Evolutionary conservation across 2,113 vertebrate genomes (phyloP).

Genomic region (Perca fluviatilis): DNA sequence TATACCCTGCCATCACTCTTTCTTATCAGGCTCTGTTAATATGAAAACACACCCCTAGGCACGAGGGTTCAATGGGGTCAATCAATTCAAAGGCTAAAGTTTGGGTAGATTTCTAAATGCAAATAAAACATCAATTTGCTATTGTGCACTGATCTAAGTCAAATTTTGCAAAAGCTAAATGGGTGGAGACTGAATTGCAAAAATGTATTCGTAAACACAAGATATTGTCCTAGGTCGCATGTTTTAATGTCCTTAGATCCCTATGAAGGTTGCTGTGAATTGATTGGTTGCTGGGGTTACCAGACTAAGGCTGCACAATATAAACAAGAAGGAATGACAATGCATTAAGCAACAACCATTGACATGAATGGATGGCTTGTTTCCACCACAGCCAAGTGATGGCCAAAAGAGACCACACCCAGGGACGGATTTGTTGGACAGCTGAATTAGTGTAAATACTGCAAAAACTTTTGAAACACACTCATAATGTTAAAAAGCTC

Average conservation of each 20-base stretch:
- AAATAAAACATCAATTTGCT: constrained; percentile 16
- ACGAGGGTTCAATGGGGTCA: constrained; percentile 57
- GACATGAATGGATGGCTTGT: constrained; percentile 15
- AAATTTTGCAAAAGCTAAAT: constrained; percentile 13
- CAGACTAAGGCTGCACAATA: constrained; percentile 6
- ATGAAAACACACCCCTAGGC: constrained; percentile 67
- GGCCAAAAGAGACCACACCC: constrained; percentile 56
- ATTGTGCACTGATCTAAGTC: constrained; percentile 12
- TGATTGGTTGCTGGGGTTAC: constrained; percentile 27
- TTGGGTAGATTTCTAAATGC: constrained; percentile 18
- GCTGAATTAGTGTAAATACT: constrained; percentile 33
- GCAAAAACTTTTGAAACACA: constrained; percentile 19
- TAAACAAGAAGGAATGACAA: constrained; percentile 31
- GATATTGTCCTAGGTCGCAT: neutral
- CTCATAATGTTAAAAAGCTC: constrained; percentile 9
- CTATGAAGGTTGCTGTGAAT: constrained; percentile 6
- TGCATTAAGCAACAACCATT: constrained; percentile 13
- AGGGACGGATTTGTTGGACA: constrained; percentile 40
- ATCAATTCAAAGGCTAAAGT: constrained; percentile 35
- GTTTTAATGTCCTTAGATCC: neutral
- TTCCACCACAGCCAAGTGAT: constrained; percentile 23
- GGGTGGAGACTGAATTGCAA: constrained; percentile 5
- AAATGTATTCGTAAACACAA: constrained; percentile 13
- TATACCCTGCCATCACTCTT: constrained; percentile 48
- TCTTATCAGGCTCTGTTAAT: constrained; percentile 43